A percentile compares a stretch with the other conserved stretches of the same genome.
Evolutionary conservation across 2,888 invertebrate genomes (phyloP).

Genomic region (Papilio demoleus): DNA sequence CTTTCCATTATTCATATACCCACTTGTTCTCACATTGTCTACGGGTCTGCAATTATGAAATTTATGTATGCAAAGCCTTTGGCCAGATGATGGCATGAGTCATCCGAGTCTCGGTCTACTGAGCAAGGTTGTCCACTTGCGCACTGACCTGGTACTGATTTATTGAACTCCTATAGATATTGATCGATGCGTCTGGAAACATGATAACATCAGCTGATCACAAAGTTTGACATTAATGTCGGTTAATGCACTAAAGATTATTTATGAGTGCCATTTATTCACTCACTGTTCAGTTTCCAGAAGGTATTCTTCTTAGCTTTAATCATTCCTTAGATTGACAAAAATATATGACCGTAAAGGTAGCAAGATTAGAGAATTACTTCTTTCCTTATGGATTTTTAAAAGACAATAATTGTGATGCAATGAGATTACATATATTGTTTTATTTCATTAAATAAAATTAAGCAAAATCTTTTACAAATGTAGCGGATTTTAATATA

Average conservation of each 20-base stretch:
- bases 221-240: constrained; percentile 12
- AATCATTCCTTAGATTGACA: not conserved
- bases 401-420: not conserved
- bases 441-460: too few relatives aligned
- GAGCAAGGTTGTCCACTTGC: constrained; percentile 74
- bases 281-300: not conserved
- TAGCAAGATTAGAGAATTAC: not conserved
- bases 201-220: constrained; percentile 45
- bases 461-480: too few relatives aligned
- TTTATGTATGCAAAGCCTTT: constrained; percentile 77
- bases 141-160: constrained; percentile 73
- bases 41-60: constrained; percentile 77
- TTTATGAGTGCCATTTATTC: not conserved
- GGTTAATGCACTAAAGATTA: constrained; percentile 8
- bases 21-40: constrained; percentile 79
- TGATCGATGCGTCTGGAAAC: constrained; percentile 73
- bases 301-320: not conserved
- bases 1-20: constrained; percentile 78
- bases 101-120: constrained; percentile 57
- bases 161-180: constrained; percentile 69
- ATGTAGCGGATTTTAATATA: too few relatives aligned
- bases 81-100: constrained; percentile 72
- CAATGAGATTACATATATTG: too few relatives aligned
- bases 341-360: not conserved
- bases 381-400: not conserved